Conservation (phyloP, 2,797 vertebrate species). For the Acestrorhynchus altus region DNA sequence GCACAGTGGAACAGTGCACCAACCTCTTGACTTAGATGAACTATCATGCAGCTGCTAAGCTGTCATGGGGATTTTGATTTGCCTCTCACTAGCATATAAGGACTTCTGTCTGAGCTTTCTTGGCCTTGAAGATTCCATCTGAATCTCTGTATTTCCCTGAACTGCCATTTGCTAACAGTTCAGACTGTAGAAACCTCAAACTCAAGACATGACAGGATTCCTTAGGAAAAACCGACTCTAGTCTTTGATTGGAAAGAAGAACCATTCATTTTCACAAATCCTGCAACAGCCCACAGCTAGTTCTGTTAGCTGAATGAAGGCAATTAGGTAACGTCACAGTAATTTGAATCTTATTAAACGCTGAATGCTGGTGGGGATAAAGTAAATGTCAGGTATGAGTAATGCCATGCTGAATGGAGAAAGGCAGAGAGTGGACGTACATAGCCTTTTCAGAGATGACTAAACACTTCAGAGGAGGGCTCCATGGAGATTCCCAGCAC, state of each 20-base stretch:
- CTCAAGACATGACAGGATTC: neutral
- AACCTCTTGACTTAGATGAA: too few relatives aligned
- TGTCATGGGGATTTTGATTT: too few relatives aligned
- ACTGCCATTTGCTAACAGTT: too few relatives aligned
- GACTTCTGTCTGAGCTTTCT: too few relatives aligned
- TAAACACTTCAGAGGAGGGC: conserved; percentile 34
- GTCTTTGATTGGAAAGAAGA: conserved; percentile 9
- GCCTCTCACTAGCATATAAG: too few relatives aligned
- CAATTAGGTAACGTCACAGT: conserved; percentile 51
- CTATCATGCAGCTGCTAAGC: too few relatives aligned
- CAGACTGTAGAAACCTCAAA: too few relatives aligned
- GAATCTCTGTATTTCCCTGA: too few relatives aligned
- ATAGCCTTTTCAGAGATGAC: conserved; percentile 34
- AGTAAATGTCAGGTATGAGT: conserved; percentile 62
- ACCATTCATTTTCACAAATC: conserved; percentile 14
- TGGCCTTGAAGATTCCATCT: too few relatives aligned
- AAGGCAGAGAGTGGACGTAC: conserved; percentile 19
- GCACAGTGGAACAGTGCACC: too few relatives aligned
- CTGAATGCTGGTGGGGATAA: conserved; percentile 40
- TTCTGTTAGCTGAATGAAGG: conserved; percentile 38
- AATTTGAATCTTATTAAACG: conserved; percentile 55
- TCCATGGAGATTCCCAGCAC: conserved; percentile 16
- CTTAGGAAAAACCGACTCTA: conserved; percentile 8
- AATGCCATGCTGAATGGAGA: conserved; percentile 30
- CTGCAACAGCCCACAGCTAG: neutral